A percentile compares a stretch with the other conserved stretches of the same genome.
phyloP scores from a whole-genome alignment of 2,113 vertebrate species.

The Semicossyphus pulcher region DNA sequence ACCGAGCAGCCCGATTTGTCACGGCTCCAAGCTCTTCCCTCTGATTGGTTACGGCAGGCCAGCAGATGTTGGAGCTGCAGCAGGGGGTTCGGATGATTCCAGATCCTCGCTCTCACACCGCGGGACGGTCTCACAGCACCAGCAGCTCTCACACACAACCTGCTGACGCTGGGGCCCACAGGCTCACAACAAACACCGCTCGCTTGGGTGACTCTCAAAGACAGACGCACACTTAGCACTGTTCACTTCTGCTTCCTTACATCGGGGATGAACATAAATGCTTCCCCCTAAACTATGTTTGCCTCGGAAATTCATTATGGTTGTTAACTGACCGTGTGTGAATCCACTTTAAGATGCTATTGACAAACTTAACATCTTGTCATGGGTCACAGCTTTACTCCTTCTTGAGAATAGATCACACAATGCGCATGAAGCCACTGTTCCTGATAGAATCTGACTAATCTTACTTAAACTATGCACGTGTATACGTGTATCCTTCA shows the following conservation, averaged over 20 bases:
- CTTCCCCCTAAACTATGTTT: constrained; percentile 25
- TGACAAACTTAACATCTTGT: constrained; percentile 51
- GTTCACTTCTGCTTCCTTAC: constrained; percentile 37
- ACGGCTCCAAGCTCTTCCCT: constrained; percentile 69
- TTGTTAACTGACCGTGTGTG: constrained; percentile 53
- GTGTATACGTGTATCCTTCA: too few relatives aligned
- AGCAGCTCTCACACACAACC: constrained; percentile 61
- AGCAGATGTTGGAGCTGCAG: constrained; percentile 85
- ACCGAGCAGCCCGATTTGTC: constrained; percentile 83
- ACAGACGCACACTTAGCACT: constrained; percentile 34
- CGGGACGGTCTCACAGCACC: constrained; percentile 65
- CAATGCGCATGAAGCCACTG: constrained; percentile 6
- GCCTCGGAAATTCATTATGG: constrained; percentile 43
- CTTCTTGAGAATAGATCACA: constrained; percentile 51
- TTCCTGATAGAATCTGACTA: not conserved
- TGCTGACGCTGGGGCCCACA: constrained; percentile 45
- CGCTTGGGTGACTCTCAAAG: constrained; percentile 71
- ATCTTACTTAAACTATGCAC: too few relatives aligned
- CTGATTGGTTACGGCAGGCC: constrained; percentile 77
- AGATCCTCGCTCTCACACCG: constrained; percentile 71
- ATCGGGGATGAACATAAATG: constrained; percentile 51
- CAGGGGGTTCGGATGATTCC: constrained; percentile 80
- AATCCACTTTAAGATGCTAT: constrained; percentile 48
- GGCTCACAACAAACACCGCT: constrained; percentile 31
- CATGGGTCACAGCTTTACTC: constrained; percentile 51